Evolutionary conservation across 2,113 vertebrate genomes (phyloP).

Genomic region (Microtus pennsylvanicus): DNA sequence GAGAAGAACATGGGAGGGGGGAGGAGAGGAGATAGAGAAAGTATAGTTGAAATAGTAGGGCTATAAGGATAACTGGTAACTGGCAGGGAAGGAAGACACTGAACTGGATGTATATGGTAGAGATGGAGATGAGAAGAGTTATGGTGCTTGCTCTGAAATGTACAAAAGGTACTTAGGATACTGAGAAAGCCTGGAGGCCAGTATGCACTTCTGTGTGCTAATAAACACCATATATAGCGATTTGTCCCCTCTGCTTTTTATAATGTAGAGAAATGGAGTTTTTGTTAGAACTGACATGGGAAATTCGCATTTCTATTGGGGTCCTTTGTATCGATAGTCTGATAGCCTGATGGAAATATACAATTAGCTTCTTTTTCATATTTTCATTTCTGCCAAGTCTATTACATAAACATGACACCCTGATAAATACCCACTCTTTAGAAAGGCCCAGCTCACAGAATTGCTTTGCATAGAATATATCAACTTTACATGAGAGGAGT

Average conservation of each 20-base stretch:
- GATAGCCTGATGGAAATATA: neutral
- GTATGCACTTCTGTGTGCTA: neutral
- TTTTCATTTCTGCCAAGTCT: neutral
- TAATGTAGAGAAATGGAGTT: neutral
- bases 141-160: neutral
- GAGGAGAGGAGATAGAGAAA: neutral
- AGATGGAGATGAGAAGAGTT: neutral
- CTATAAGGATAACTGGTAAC: neutral
- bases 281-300: neutral
- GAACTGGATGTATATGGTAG: neutral
- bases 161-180: neutral
- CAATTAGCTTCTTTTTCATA: neutral
- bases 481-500: neutral
- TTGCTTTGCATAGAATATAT: neutral
- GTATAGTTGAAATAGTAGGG: neutral
- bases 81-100: neutral
- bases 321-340: neutral
- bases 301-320: neutral
- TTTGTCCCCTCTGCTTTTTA: neutral
- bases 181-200: neutral
- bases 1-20: too few relatives aligned
- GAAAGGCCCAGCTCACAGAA: slow-evolving; percentile 4
- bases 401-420: neutral
- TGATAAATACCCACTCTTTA: neutral
- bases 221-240: neutral